A percentile compares a stretch with the other conserved stretches of the same genome.
These are phyloP conservation scores for Myiotriccus ornatus DNA, from an alignment of 2,797 vertebrate species.

Conservation along the genomic window DNA sequence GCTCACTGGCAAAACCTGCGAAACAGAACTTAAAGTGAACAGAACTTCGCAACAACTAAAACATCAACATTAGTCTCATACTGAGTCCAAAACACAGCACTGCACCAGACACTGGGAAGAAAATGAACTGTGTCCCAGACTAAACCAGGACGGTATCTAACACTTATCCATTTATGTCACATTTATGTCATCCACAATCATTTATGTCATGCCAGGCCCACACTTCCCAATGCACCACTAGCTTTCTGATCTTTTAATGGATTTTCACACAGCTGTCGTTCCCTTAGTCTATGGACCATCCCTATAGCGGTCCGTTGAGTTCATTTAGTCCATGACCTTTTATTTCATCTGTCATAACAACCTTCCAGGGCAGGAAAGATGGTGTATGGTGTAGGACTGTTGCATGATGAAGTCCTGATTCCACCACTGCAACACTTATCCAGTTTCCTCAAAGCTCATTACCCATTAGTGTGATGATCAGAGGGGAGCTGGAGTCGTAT, in stretches of 20 bases:
- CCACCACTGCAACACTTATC: no score
- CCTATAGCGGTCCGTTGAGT: background rate
- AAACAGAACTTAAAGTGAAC: background rate
- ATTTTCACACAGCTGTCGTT: background rate
- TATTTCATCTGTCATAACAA: background rate
- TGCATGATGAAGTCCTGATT: background rate
- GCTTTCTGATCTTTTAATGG: background rate
- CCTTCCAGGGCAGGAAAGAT: background rate
- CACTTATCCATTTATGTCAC: background rate
- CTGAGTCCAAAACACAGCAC: background rate
- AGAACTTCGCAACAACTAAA: no score
- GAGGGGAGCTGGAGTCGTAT: background rate
- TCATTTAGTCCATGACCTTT: background rate
- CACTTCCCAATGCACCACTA: background rate
- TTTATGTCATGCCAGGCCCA: background rate
- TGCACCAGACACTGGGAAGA: background rate
- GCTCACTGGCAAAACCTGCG: background rate
- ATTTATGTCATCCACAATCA: no score
- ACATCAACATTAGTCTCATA: background rate
- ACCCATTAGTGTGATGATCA: accelerated
- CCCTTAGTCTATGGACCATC: background rate
- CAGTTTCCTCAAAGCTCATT: no score
- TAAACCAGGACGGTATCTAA: background rate
- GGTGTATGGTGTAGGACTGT: background rate
- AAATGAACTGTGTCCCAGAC: background rate